Base-by-base conservation (phyloP, 1,140 invertebrate genomes). In the Coptotermes formosanus region DNA sequence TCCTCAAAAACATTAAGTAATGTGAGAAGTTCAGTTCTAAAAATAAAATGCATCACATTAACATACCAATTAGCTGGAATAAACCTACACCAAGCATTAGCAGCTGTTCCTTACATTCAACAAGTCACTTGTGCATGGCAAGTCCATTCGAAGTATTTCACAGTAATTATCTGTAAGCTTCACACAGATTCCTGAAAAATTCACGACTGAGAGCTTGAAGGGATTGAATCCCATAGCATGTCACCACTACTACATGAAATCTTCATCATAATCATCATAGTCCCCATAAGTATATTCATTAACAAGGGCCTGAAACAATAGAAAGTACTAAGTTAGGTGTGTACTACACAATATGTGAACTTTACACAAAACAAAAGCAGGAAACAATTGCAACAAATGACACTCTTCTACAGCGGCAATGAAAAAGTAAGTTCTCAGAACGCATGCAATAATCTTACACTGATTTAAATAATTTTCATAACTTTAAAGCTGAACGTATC, bases 191-290 rank as follows among this genome's bases (percentile, higher is more conserved):
- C 25, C 4, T 19, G 52, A n/a, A 8, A 75, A 75, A n/a, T 75
- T 75, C 25, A n/a, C 14, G 64, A 30, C n/a, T 75, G 64, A 75
- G 64, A 75, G 64, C 64, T n/a, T 25, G n/a, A 8, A n/a, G n/a
- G 25, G 64, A 75, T 75, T 30, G n/a, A 11, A 75, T 30, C n/a
- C 64, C 64, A 75, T 30, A 75, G 0, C 8, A 75, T 30, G 64
- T 75, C 64, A 75, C n/a, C 64, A 30, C 2, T 75, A 84, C 83
- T 84, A 84, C 83, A 84, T 84, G 83, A 84, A 84, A 52, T 84
- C n/a, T n/a, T n/a, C 83, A 30, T 84, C 83, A 55, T 52, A 84
- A 14, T 84, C 83, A 30, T 84, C 83, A 48, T 52, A 84, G 16
- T 59, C 83, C 25, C 52, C 52, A 30, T 84, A 75, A 75, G 64